Percentiles rank a stretch among this genome's conserved stretches.
phyloP scores from a whole-genome alignment of 2,888 invertebrate genomes.

The Temnothorax unifasciatus region DNA sequence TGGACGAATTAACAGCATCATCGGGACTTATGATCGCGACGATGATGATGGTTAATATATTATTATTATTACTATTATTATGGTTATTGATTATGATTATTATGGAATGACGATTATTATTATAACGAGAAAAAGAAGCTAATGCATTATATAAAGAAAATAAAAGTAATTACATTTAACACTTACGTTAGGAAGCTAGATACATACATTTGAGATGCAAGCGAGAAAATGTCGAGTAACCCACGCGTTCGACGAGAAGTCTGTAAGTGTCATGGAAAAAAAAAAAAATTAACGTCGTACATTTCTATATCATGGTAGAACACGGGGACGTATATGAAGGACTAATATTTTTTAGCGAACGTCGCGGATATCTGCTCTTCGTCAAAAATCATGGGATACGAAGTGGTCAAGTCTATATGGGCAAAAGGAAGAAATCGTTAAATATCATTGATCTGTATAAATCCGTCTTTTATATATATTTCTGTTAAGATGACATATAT shows the following conservation, averaged over 20 bases:
- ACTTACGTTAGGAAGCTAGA: constrained; percentile 84
- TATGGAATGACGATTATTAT: constrained; percentile 76
- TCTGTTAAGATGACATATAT: constrained; percentile 28
- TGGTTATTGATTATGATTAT: constrained; percentile 77
- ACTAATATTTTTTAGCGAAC: constrained; percentile 68
- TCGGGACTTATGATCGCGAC: constrained; percentile 74
- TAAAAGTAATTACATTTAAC: constrained; percentile 82
- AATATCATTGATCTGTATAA: constrained; percentile 14
- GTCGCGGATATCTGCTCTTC: constrained; percentile 71
- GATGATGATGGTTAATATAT: constrained; percentile 71
- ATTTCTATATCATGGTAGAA: constrained; percentile 75
- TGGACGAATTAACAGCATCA: constrained; percentile 74
- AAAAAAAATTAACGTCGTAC: constrained; percentile 72
- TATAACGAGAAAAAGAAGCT: constrained; percentile 74
- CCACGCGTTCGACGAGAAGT: constrained; percentile 65
- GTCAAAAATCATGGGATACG: constrained; percentile 58
- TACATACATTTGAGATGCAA: constrained; percentile 72
- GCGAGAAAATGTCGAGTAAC: constrained; percentile 66
- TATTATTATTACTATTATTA: constrained; percentile 77
- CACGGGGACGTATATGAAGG: constrained; percentile 71
- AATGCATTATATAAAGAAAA: constrained; percentile 78
- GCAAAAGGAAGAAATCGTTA: constrained; percentile 1
- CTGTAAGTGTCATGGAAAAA: constrained; percentile 66
- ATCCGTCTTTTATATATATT: constrained; percentile 18
- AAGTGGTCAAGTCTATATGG: constrained; percentile 3